Percentiles rank a stretch among this genome's conserved stretches.
Conservation (phyloP, 2,113 vertebrate species). For the Notiomystis cincta region DNA sequence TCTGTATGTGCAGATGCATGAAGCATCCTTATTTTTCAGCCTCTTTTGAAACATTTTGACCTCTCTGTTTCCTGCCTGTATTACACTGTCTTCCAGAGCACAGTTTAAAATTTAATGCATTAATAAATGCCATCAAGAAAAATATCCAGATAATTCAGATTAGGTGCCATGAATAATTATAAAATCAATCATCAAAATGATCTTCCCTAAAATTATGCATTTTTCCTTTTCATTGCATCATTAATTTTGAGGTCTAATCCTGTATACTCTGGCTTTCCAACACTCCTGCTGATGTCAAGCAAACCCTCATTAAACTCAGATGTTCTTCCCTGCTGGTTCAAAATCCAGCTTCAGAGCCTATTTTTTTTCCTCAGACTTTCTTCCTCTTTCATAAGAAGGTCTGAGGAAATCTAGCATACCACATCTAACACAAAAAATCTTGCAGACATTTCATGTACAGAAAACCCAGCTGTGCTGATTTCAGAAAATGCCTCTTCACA, state of each 20-base stretch:
- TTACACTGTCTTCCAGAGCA: constrained; percentile 13
- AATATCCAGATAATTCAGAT: constrained; percentile 47
- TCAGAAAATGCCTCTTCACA: background rate
- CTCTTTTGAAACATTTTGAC: background rate
- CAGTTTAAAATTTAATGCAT: constrained; percentile 62
- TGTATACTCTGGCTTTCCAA: background rate
- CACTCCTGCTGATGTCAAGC: background rate
- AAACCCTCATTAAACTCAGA: constrained; percentile 31
- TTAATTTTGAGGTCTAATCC: constrained; percentile 42
- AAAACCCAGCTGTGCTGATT: background rate
- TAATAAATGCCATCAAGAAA: constrained; percentile 65
- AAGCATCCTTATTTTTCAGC: background rate
- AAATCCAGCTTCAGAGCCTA: background rate
- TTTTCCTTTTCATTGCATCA: constrained; percentile 53
- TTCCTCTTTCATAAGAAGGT: background rate
- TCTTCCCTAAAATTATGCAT: constrained; percentile 49
- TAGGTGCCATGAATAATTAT: constrained; percentile 60
- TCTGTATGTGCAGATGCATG: background rate
- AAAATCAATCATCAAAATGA: constrained; percentile 61
- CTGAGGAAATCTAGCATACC: background rate
- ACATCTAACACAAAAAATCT: background rate
- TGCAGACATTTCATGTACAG: background rate
- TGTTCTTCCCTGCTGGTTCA: background rate
- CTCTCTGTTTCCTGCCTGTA: background rate
- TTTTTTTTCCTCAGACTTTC: background rate